phyloP scores from a whole-genome alignment of 2,797 vertebrate species.

The Microctenopoma stevenorrisi region DNA sequence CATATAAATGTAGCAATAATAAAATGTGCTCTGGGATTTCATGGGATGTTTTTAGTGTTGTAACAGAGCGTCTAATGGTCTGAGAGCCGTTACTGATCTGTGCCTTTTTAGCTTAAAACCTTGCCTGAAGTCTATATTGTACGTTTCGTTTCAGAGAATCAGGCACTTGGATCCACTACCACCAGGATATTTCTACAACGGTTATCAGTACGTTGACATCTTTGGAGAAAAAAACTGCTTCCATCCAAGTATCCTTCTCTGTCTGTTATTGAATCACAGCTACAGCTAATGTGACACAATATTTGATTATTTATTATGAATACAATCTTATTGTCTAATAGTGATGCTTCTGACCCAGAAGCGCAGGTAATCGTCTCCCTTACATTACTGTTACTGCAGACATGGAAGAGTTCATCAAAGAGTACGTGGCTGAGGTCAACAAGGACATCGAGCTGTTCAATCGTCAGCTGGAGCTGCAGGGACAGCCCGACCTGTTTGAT shows the following conservation, averaged over 20 bases:
- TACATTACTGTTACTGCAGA: constrained; percentile 83
- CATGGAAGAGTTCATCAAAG: constrained; percentile 94
- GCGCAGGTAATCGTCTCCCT: constrained; percentile 64
- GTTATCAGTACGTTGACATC: constrained; percentile 92
- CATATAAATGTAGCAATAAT: no score
- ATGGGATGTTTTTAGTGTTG: background rate
- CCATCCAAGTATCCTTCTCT: constrained; percentile 95
- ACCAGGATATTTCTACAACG: constrained; percentile 94
- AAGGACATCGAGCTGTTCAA: constrained; percentile 93
- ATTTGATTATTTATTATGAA: no score
- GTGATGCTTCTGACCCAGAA: background rate
- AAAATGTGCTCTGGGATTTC: no score
- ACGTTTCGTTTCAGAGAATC: constrained; percentile 79
- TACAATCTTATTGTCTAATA: background rate
- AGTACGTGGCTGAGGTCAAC: constrained; percentile 93
- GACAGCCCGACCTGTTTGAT: constrained; percentile 92
- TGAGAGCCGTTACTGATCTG: background rate
- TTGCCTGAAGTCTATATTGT: constrained; percentile 5
- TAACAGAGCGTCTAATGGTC: background rate
- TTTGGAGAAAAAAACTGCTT: constrained; percentile 93
- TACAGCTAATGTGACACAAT: background rate
- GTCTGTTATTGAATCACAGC: background rate
- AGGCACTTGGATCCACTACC: constrained; percentile 93
- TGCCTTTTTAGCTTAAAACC: background rate
- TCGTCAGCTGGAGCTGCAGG: constrained; percentile 90